Base-by-base conservation (phyloP, 2,113 vertebrate species). In the Trematocara variabile region DNA sequence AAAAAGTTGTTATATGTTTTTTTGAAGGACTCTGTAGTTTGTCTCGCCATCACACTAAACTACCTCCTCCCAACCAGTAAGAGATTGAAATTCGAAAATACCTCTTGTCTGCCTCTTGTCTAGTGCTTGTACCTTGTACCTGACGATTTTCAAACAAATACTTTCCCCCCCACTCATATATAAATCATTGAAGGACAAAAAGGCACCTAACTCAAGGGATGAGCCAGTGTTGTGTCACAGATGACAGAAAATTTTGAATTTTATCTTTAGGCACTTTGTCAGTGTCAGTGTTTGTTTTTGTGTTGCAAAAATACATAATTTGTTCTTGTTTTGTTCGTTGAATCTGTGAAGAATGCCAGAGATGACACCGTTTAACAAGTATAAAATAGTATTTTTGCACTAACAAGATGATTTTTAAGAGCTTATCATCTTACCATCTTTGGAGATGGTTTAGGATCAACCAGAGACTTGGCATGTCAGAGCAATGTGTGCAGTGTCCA, bases 341-440 rank as follows among this genome's bases (percentile, higher is more conserved):
- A 41, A 68, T 68, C 37, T 41, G 11, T 68, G 34, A 41, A 22
- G 2, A 70, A 70, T 28, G 13, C 13, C 3, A 46, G 41, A 16
- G 13, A 44, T 25, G 3, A 16, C 39, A 4, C 8, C 0, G 39
- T 70, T 70, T 28, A 9, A 46, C 13, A 44, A 6, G 65, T 41
- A 16, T 28, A 44, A 70, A 46, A 28, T 70, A 6, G 13, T 4
- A 4, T 28, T 70, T 70, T 70, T 70, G 65, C 65, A 46, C 39
- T 3, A 44, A 25, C 65, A 46, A 6, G 20, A 6, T 44, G 5
- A 70, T 70, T 46, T 44, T 14, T 25, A 10, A 70, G 39, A 70
- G 39, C 65, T 70, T n/a, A 63, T 37, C 30, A 37, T 63, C 58
- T 63, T 63, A 63, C 33, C 33, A 4, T 63, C 58, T 63, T 63